These are phyloP conservation scores for Benitochromis conjunctus DNA, from an alignment of 2,113 vertebrate genomes.

Conservation along the genomic window DNA sequence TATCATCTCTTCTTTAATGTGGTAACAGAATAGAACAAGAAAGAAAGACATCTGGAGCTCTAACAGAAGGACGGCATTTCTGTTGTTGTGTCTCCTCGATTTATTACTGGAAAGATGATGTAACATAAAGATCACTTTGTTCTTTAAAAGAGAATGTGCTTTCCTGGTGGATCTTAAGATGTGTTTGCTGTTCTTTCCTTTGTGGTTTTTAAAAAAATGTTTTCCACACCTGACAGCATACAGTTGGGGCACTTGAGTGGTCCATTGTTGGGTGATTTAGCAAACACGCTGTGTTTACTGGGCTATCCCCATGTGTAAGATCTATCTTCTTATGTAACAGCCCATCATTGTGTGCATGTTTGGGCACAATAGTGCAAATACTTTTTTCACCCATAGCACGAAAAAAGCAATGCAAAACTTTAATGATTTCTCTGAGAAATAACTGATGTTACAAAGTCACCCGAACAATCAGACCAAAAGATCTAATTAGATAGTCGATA, in stretches of 20 bases:
- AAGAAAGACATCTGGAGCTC: not conserved
- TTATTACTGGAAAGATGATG: conserved; percentile 11
- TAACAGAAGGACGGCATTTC: not conserved
- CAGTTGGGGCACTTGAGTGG: not conserved
- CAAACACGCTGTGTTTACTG: not conserved
- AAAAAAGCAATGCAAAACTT: not conserved
- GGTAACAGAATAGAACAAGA: not conserved
- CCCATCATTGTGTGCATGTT: not conserved
- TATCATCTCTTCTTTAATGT: not conserved
- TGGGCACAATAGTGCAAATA: not conserved
- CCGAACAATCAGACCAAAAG: not conserved
- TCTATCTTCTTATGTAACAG: conserved; percentile 10
- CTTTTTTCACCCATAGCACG: not conserved
- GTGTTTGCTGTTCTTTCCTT: not conserved
- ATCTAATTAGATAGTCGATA: not conserved
- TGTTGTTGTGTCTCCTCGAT: not conserved
- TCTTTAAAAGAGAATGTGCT: not conserved
- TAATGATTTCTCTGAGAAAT: not conserved
- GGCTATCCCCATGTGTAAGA: not conserved
- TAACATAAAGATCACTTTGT: not conserved
- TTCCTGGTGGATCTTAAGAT: not conserved
- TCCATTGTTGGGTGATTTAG: not conserved
- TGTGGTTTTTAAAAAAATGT: not conserved
- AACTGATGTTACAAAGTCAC: not conserved
- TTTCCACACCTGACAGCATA: not conserved